These are phyloP conservation scores for Eulemur macaco DNA, from an alignment of 2,113 vertebrate genomes.

Conservation along the genomic window DNA sequence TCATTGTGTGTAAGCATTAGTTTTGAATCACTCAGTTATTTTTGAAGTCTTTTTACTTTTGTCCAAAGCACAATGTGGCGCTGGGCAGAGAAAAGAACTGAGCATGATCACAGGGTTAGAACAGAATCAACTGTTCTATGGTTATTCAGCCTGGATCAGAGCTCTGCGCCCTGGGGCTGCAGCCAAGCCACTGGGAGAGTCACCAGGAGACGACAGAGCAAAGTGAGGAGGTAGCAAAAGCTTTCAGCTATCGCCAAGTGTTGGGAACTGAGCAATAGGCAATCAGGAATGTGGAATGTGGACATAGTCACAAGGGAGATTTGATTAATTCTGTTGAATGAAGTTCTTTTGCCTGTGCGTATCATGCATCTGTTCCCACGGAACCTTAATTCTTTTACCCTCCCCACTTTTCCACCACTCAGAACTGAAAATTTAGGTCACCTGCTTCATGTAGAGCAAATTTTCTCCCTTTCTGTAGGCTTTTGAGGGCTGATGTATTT, in stretches of 20 bases:
- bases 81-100: conserved; percentile 26
- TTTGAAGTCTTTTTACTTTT: conserved; percentile 56
- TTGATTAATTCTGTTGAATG: conserved; percentile 72
- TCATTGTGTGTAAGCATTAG: conserved; percentile 31
- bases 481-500: neutral
- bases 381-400: neutral
- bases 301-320: conserved; percentile 48
- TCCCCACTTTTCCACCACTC: neutral
- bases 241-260: conserved; percentile 54
- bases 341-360: conserved; percentile 51
- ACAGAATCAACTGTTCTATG: neutral
- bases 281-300: conserved; percentile 41
- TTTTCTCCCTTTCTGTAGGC: neutral
- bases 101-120: conserved; percentile 51
- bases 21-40: neutral
- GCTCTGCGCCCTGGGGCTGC: neutral
- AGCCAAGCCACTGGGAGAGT: conserved; percentile 48
- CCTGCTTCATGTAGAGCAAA: neutral
- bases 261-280: conserved; percentile 6
- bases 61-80: conserved; percentile 33
- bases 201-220: neutral
- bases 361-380: conserved; percentile 58
- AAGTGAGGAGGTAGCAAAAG: neutral
- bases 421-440: conserved; percentile 36
- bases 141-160: conserved; percentile 46